Base-by-base conservation (phyloP, 2,797 vertebrate species). In the Poecile montanus region DNA sequence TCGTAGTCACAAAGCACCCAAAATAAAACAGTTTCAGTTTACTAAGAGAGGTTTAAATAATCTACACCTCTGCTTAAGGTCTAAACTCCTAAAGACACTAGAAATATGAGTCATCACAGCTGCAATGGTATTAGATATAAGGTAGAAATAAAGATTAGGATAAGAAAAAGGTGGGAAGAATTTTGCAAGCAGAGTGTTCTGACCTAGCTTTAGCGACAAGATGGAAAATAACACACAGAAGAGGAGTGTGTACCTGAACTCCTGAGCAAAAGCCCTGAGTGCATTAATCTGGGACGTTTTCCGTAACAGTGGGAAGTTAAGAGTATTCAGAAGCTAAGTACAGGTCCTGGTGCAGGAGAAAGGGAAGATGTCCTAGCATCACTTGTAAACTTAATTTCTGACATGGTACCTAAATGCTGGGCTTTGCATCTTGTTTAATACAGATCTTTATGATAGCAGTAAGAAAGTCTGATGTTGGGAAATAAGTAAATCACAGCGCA, bases 171-270 rank as follows among this genome's bases (percentile, higher is more conserved):
- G 50, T 6, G 2, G 4, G 32, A 44, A 87, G 36, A 66, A 68
- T n/a, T 68, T 74, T 44, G 42, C n/a, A 71, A 57, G 45, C 27
- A 32, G 1, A 61, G 18, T 0, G 0, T 57, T 72, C 54, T 8
- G 3, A 82, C 42, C 32, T 16, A 54, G 44, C 23, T 87, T 81
- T 26, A 75, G 32, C 11, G 15, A 78, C 14, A 80, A 68, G 23
- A 40, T 3, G 45, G 57, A 81, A 86, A 81, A 89, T 2, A 65
- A 15, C 32, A 84, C 0, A 0, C 7, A n/a, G 29, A 48, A 48
- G 36, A 65, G 18, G 20, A 81, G 32, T 7, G 38, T 50, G 7
- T 16, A 44, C n/a, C 34, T 44, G 38, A 65, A 75, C 2, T 44
- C 9, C 23, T 22, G 30, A 75, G 42, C 18, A 77, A 77, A 89